Base-by-base conservation (phyloP, 2,113 vertebrate species). In the Actenoides lindsayi region DNA sequence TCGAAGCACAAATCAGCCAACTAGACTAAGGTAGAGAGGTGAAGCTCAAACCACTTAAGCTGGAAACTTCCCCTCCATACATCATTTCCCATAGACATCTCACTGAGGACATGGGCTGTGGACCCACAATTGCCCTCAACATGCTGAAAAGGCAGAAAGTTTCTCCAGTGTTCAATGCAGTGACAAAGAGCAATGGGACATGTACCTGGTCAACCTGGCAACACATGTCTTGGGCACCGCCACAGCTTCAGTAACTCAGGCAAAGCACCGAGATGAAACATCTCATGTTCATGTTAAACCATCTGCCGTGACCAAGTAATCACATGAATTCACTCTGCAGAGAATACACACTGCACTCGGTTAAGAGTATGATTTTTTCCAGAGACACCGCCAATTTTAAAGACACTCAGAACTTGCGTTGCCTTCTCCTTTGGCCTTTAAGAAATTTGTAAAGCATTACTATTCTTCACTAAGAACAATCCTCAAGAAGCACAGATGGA, bases 101-200 rank as follows among this genome's bases (percentile, higher is more conserved):
- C 42, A 14, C 19, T 16, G 39, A 87, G 30, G 42, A 41, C 39
- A 28, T 0, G 42, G 30, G 27, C 13, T 56, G 28, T 30, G 37
- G 50, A 39, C 30, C 50, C 53, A 62, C 1, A 0, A 4, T 1
- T 76, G 48, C 41, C n/a, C 41, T 71, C 42, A 46, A 30, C 0
- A 0, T 2, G 5, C 64, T 73, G 51, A 31, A 83, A 63, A 41
- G n/a, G 50, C 50, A 83, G 50, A n/a, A 63, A 46, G 56, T 28
- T 13, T 33, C 56, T 57, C 78, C 9, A 3, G 35, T 6, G 19
- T 51, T 68, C 54, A 39, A 21, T 31, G 70, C 44, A 39, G 20
- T 7, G n/a, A 79, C 16, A 65, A 64, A 69, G 33, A 67, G 51
- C 39, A 73, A 50, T 5, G 73, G 35, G 18, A 57, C 39, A 6